phyloP scores from a whole-genome alignment of 2,888 invertebrate genomes.

The Crematogaster levior region DNA sequence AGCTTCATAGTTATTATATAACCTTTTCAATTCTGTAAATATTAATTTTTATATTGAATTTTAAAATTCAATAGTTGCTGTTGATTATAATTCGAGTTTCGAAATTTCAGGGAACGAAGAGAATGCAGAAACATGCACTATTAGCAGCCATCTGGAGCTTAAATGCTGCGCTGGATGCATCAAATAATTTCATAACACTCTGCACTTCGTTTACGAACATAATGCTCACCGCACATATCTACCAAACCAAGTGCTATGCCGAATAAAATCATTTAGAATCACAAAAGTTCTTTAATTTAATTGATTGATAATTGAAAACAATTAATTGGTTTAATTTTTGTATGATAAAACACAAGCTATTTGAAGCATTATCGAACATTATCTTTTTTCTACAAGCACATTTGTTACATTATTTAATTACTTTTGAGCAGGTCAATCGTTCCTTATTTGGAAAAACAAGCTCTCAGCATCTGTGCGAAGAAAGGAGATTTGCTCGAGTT shows the following conservation, averaged over 20 bases:
- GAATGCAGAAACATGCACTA: slow-evolving; percentile 86
- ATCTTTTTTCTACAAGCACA: neutral
- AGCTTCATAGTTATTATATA: neutral
- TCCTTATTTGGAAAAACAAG: slow-evolving; percentile 83
- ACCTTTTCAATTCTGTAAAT: neutral
- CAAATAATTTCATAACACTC: slow-evolving; percentile 87
- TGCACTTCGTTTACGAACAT: slow-evolving; percentile 87
- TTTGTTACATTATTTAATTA: neutral
- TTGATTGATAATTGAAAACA: too few relatives aligned
- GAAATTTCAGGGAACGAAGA: slow-evolving; percentile 68
- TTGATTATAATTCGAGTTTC: slow-evolving; percentile 46
- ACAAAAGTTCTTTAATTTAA: neutral
- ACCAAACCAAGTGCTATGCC: slow-evolving; percentile 75
- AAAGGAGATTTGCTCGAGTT: slow-evolving; percentile 83
- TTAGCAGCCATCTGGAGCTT: slow-evolving; percentile 88
- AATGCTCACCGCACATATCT: slow-evolving; percentile 83
- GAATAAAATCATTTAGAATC: neutral
- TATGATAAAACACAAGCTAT: neutral
- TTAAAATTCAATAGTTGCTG: neutral
- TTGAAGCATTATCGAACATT: neutral
- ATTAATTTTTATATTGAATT: neutral
- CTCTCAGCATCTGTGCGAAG: slow-evolving; percentile 84
- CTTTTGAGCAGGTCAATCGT: slow-evolving; percentile 73
- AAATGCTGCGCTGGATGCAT: slow-evolving; percentile 86
- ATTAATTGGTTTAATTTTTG: neutral